Base-by-base conservation (phyloP, 2,888 invertebrate species). In the Campopleginae sp. region DNA sequence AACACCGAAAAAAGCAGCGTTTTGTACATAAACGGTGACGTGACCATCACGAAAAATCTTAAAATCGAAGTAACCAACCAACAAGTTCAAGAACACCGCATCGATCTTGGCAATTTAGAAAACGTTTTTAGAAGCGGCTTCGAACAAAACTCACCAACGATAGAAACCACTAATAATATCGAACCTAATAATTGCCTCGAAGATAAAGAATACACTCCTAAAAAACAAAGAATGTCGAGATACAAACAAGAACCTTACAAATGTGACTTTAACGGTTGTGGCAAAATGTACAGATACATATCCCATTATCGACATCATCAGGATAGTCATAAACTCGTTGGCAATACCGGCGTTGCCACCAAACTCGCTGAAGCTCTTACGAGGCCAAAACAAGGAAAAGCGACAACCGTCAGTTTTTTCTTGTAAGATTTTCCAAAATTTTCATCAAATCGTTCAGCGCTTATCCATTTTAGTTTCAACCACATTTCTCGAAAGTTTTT, bases 201-300 rank as follows among this genome's bases (percentile, higher is more conserved):
- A 17, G 93, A 93, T 48, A 93, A 93, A 72, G 93, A 93, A 74
- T 93, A 93, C 31, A 93, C 93, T 31, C 93, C 93, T 63, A 93
- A 93, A 83, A 93, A 93, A 48, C 93, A 93, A 75, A 90, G 93
- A 82, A 93, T 93, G 93, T 93, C 93, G 33, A 90, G 93, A 84
- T 91, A 91, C 82, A 93, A 93, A 85, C 93, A 93, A 86, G 93
- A 94, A 87, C 91, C 92, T 19, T 93, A 93, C 86, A 93, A 92
- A 82, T 94, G 94, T 87, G 91, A 92, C n/a, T 84, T 92, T 10
- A 91, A 88, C 58, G 93, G 93, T 83, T 94, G 94, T 83, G 93
- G 92, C 12, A 94, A 94, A 88, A 92, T 91, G 86, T 94, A 94
- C 87, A 94, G 93, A 89, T 94, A 93, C 90, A 92, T 93, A 90